A percentile compares a stretch with the other conserved stretches of the same genome.
Evolutionary conservation across 2,888 invertebrate genomes (phyloP).

Genomic region (Lamproptera curius): DNA sequence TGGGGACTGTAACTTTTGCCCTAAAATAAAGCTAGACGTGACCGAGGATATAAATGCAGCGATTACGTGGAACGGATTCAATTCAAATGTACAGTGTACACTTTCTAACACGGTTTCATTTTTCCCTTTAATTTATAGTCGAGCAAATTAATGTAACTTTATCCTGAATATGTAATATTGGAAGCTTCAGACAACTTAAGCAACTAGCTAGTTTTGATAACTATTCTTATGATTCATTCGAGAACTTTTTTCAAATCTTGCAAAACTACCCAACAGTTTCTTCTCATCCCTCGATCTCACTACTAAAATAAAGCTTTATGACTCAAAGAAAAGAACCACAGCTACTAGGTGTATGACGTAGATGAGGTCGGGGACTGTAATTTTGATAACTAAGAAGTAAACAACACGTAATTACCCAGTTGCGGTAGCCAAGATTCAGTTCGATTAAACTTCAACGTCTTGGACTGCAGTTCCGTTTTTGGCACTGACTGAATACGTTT

Average conservation of each 20-base stretch:
- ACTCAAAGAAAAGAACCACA: conserved; percentile 2
- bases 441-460: background rate
- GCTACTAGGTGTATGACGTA: conserved; percentile 7
- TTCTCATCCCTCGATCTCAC: too few species aligned
- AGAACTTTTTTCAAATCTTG: too few species aligned
- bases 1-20: conserved; percentile 61
- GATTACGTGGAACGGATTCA: conserved; percentile 14
- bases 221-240: too few species aligned
- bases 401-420: conserved; percentile 13
- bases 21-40: conserved; percentile 68
- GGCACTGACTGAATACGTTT: background rate
- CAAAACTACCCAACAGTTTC: too few species aligned
- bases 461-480: conserved; percentile 2
- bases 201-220: too few species aligned
- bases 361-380: conserved; percentile 6
- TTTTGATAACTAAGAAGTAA: conserved; percentile 15
- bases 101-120: too few species aligned
- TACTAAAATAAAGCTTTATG: conserved; percentile 16
- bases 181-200: too few species aligned
- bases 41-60: conserved; percentile 55
- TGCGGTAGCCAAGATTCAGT: conserved; percentile 1
- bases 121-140: too few species aligned
- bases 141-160: too few species aligned
- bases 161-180: too few species aligned
- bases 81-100: conserved; percentile 10